Evolutionary conservation across 2,888 invertebrate species (phyloP).

Genomic region (Celastrina argiolus): DNA sequence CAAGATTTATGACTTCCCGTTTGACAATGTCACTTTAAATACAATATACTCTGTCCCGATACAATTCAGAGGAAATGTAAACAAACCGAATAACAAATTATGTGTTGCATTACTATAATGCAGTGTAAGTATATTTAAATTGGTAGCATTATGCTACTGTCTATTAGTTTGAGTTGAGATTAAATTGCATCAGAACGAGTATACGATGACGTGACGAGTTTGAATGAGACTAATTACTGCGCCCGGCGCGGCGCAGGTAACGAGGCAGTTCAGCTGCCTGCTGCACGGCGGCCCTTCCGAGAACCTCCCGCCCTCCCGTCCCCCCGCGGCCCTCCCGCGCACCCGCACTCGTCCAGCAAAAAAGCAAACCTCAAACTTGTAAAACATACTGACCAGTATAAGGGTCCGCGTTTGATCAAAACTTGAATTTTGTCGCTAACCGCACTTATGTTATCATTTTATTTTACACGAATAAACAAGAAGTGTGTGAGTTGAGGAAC

Average conservation of each 20-base stretch:
- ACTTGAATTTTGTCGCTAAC: neutral
- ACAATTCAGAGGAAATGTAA: neutral
- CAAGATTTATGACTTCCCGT: slow-evolving; percentile 6
- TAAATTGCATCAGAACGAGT: neutral
- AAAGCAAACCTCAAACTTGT: too few species aligned
- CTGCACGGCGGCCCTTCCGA: neutral
- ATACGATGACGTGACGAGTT: too few species aligned
- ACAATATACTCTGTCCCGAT: neutral
- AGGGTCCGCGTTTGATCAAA: too few species aligned
- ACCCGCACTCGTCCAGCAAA: neutral
- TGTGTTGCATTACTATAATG: too few species aligned
- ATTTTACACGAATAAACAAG: neutral
- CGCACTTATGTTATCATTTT: too few species aligned
- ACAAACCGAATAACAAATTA: neutral
- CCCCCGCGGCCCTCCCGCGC: neutral
- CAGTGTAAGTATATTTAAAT: too few species aligned
- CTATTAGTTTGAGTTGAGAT: neutral
- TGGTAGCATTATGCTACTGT: neutral
- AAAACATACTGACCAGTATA: too few species aligned
- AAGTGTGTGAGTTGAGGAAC: neutral
- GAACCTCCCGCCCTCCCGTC: neutral
- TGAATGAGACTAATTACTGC: neutral
- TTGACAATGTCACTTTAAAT: neutral
- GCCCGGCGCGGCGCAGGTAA: too few species aligned
- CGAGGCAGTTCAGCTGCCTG: neutral